phyloP scores from a whole-genome alignment of 2,797 vertebrate genomes.

The Orientallactaga sibirica region DNA sequence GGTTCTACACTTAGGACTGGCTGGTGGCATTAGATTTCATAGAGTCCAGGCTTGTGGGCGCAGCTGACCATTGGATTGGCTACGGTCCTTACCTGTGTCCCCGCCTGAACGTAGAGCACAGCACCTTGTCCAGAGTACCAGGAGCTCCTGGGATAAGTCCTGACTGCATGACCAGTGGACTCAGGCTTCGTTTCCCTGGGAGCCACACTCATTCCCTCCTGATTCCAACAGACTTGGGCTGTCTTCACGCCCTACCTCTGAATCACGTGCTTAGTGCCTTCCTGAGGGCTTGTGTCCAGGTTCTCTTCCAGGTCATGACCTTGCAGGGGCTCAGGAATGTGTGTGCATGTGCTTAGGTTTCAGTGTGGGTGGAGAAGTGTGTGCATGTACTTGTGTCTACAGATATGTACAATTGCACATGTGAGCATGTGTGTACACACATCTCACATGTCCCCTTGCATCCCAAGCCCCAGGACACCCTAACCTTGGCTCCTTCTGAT shows the following conservation, averaged over 20 bases:
- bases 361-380: too few species aligned
- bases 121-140: fast-evolving
- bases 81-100: not conserved
- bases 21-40: fast-evolving
- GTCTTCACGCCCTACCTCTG: not conserved
- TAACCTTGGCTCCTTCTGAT: not conserved
- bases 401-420: too few species aligned
- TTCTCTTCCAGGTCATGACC: not conserved
- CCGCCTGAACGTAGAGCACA: not conserved
- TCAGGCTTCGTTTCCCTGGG: too few species aligned
- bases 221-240: fast-evolving
- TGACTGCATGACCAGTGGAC: too few species aligned
- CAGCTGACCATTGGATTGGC: not conserved
- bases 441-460: too few species aligned
- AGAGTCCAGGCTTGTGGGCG: too few species aligned
- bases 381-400: too few species aligned
- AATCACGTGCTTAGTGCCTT: not conserved
- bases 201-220: too few species aligned
- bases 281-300: fast-evolving
- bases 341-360: not conserved
- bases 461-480: not conserved
- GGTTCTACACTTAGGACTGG: not conserved
- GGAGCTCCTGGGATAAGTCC: not conserved
- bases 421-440: not conserved
- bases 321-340: not conserved